Evolutionary conservation across 2,888 invertebrate species (phyloP).

Genomic region (Drosophila nr. perissopoda): DNA sequence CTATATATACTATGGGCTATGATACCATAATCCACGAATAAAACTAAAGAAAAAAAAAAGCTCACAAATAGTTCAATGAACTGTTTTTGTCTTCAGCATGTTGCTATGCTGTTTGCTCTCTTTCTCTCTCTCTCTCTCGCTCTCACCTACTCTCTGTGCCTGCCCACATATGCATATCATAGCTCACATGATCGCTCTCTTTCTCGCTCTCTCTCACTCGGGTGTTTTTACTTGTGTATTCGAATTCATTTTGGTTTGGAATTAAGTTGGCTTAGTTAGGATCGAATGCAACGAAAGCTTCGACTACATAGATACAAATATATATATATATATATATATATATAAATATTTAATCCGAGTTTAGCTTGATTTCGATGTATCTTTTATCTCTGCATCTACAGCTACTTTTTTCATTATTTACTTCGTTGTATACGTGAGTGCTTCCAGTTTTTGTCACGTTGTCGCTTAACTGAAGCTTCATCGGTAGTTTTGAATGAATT

Average conservation of each 20-base stretch:
- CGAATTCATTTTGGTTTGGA: constrained; percentile 62
- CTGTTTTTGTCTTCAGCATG: constrained; percentile 74
- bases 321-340: background rate
- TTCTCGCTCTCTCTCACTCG: constrained; percentile 17
- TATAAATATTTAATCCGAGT: constrained; percentile 3
- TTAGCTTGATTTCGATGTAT: constrained; percentile 18
- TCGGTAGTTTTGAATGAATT: constrained; percentile 66
- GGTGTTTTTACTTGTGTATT: constrained; percentile 64
- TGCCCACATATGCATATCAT: constrained; percentile 36
- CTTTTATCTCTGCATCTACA: constrained; percentile 14
- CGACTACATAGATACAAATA: background rate
- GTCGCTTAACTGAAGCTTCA: constrained; percentile 21
- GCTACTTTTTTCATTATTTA: background rate
- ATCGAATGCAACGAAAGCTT: constrained; percentile 60
- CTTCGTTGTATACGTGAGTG: constrained; percentile 10
- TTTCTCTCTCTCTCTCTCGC: constrained; percentile 11
- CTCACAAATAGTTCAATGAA: constrained; percentile 82
- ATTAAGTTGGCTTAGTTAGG: constrained; percentile 47
- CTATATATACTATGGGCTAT: constrained; percentile 61
- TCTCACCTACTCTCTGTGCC: constrained; percentile 24
- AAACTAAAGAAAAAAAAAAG: constrained; percentile 81
- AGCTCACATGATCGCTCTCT: constrained; percentile 19
- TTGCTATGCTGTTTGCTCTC: constrained; percentile 68
- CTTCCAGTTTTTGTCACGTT: constrained; percentile 65
- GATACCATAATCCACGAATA: constrained; percentile 82